phyloP scores from a whole-genome alignment of 1,140 invertebrate genomes.

The Saxidomus purpurata region DNA sequence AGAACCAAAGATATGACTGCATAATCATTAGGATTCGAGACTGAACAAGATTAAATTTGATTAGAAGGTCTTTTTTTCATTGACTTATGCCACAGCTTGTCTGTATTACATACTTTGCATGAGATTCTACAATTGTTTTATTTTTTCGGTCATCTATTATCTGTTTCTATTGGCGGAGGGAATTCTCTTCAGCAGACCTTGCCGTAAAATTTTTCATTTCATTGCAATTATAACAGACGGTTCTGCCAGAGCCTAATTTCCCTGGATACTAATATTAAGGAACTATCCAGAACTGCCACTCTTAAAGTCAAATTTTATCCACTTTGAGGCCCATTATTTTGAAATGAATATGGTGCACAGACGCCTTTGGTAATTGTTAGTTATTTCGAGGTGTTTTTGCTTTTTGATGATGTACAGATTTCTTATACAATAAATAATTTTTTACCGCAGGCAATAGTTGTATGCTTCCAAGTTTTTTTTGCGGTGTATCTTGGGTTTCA shows the following conservation, averaged over 20 bases:
- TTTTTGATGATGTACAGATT: no score
- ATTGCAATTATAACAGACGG: neutral
- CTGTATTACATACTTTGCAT: neutral
- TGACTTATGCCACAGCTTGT: no score
- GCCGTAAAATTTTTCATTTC: neutral
- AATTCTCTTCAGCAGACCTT: neutral
- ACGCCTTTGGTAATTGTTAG: neutral
- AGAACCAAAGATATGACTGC: no score
- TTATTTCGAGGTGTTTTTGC: no score
- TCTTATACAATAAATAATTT: no score
- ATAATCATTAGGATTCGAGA: neutral
- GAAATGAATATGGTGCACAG: neutral
- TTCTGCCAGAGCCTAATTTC: slow-evolving; percentile 5
- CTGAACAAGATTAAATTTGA: neutral
- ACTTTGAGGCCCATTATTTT: neutral
- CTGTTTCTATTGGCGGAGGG: neutral
- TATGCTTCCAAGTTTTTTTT: no score
- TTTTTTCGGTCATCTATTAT: neutral
- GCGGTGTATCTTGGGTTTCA: no score
- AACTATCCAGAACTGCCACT: neutral
- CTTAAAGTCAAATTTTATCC: neutral
- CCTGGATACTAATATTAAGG: neutral
- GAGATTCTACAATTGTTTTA: neutral
- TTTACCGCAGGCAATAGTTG: no score
- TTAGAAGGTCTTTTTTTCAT: neutral